phyloP scores from a whole-genome alignment of 2,888 invertebrate genomes.

The Agonopterix subpropinquella region DNA sequence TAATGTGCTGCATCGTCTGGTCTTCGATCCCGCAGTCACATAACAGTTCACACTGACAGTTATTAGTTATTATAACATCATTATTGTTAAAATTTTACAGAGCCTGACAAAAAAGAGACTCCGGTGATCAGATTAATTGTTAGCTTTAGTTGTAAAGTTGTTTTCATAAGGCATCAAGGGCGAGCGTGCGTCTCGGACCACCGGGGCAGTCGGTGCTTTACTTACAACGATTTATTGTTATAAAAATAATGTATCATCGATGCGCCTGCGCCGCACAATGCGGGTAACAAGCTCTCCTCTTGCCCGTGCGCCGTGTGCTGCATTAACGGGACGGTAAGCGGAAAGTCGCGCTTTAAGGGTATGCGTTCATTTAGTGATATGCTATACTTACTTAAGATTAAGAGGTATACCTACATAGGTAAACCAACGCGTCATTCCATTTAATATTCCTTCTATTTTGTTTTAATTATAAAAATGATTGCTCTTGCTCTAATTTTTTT shows the following conservation, averaged over 20 bases:
- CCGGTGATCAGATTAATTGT: conserved; percentile 23
- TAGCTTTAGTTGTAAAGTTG: conserved; percentile 20
- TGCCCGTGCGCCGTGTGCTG: conserved; percentile 34
- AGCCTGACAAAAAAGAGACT: no score
- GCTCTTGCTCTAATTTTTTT: no score
- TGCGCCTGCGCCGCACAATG: conserved; percentile 54
- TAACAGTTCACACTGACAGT: no score
- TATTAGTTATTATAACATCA: no score
- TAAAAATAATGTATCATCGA: conserved; percentile 75
- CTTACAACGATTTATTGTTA: conserved; percentile 74
- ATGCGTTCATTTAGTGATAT: neutral
- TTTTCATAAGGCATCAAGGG: conserved; percentile 20
- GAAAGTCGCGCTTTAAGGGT: conserved; percentile 22
- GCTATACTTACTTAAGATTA: no score
- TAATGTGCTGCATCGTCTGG: no score
- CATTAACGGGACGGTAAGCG: conserved; percentile 44
- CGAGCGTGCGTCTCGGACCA: conserved; percentile 47
- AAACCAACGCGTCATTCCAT: no score
- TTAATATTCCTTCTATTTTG: no score
- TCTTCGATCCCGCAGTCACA: no score
- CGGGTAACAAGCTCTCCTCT: conserved; percentile 56
- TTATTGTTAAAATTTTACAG: no score
- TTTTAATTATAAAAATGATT: no score
- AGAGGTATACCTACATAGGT: no score
- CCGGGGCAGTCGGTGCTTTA: conserved; percentile 65